A percentile compares a stretch with the other conserved stretches of the same genome.
Conservation (phyloP, 2,113 vertebrate genomes). For the Atractosteus spatula region DNA sequence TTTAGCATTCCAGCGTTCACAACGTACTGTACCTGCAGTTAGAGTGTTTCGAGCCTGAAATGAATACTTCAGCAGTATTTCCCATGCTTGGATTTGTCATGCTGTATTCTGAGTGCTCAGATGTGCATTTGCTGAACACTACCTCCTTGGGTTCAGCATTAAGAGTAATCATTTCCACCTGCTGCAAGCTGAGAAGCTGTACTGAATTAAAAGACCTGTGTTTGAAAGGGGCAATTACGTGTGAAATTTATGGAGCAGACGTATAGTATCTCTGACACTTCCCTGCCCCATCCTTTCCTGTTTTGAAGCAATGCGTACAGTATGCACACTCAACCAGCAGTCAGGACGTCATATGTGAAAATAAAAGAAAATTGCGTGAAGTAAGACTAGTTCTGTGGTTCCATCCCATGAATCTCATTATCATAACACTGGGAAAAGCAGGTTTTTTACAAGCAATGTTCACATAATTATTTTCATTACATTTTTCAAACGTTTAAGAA, state of each 20-base stretch:
- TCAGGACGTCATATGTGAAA: neutral
- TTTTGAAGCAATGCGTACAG: neutral
- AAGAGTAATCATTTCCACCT: constrained; percentile 6
- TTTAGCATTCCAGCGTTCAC: too few relatives aligned
- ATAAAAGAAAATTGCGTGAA: neutral
- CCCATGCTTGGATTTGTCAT: neutral
- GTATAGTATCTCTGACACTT: neutral
- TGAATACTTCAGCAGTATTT: neutral
- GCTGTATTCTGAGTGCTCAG: neutral
- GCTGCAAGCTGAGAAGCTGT: neutral
- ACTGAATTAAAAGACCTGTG: constrained; percentile 6
- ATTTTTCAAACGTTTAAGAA: too few relatives aligned
- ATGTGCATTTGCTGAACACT: neutral
- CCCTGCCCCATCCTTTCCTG: constrained; percentile 1
- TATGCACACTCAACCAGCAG: neutral
- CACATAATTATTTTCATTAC: too few relatives aligned
- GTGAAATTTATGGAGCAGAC: constrained; percentile 7
- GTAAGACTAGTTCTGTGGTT: neutral
- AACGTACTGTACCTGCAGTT: too few relatives aligned
- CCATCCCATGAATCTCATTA: too few relatives aligned
- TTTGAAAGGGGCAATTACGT: constrained; percentile 4
- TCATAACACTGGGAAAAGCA: neutral
- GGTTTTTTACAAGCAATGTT: neutral
- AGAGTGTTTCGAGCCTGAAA: neutral
- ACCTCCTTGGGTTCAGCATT: neutral